A percentile compares a stretch with the other conserved stretches of the same genome.
These are phyloP conservation scores for Microtus pennsylvanicus DNA, from an alignment of 2,113 vertebrate species.

Conservation along the genomic window DNA sequence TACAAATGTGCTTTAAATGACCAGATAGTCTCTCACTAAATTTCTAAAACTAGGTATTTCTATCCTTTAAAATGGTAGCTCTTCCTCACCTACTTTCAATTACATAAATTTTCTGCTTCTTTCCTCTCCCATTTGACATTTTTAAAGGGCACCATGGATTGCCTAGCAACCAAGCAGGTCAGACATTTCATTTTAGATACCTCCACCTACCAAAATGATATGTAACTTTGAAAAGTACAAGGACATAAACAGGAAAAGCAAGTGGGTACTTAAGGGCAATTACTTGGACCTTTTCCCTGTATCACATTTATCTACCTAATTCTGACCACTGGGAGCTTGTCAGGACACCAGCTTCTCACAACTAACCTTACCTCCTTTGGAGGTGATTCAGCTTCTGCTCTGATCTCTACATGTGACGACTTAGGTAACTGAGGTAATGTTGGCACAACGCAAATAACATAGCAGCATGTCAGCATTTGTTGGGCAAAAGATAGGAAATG, in stretches of 20 bases:
- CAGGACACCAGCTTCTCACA: not conserved
- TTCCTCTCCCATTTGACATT: slow-evolving; percentile 4
- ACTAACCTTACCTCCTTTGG: not conserved
- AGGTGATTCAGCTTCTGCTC: not conserved
- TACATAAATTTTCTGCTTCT: slow-evolving; percentile 37
- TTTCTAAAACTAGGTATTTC: slow-evolving; percentile 2
- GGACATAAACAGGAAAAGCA: not conserved
- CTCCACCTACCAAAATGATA: slow-evolving; percentile 19
- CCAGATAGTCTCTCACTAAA: not conserved
- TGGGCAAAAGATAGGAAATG: not conserved
- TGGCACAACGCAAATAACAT: not conserved
- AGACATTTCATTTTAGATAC: slow-evolving; percentile 1
- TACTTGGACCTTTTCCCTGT: not conserved
- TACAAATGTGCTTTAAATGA: not conserved
- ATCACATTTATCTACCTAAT: not conserved
- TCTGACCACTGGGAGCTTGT: not conserved
- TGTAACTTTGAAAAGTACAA: not conserved
- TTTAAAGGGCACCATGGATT: slow-evolving; percentile 47
- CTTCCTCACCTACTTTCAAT: not conserved
- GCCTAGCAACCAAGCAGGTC: not conserved
- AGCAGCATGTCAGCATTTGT: not conserved
- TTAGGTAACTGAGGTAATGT: not conserved
- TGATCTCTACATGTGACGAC: not conserved
- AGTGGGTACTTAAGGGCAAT: not conserved
- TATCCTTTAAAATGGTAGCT: not conserved